Percentiles rank a stretch among this genome's conserved stretches.
Evolutionary conservation across 2,113 vertebrate species (phyloP).

Genomic region (Meleagris gallopavo): DNA sequence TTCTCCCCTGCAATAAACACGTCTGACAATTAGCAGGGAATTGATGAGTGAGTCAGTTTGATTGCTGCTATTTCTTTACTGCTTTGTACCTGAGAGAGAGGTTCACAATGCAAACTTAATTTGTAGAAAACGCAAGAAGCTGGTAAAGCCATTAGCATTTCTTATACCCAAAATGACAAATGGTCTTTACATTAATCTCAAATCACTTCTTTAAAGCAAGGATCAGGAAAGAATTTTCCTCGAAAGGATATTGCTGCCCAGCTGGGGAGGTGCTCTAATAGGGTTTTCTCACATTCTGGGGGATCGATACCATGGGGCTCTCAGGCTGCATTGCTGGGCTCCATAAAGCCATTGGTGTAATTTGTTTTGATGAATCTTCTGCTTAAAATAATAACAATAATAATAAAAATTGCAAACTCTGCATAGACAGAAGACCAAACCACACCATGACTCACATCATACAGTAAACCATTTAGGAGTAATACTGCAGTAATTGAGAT

Average conservation of each 20-base stretch:
- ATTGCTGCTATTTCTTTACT: not conserved
- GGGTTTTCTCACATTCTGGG: conserved; percentile 27
- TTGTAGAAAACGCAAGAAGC: conserved; percentile 10
- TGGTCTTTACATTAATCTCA: conserved; percentile 66
- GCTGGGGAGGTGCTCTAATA: not conserved
- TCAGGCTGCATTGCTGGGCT: not conserved
- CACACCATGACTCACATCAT: conserved; percentile 25
- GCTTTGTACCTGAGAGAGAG: not conserved
- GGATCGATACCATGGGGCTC: not conserved
- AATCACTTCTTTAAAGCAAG: conserved; percentile 52
- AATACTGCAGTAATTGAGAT: not conserved
- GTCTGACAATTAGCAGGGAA: conserved; percentile 62
- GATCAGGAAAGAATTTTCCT: conserved; percentile 64
- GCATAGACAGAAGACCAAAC: conserved; percentile 22
- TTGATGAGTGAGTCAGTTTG: conserved; percentile 6
- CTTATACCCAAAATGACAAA: conserved; percentile 59
- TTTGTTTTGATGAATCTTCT: not conserved
- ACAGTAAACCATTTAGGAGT: conserved; percentile 21
- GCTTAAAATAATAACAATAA: not conserved
- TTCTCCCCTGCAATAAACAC: conserved; percentile 52
- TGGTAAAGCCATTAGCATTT: conserved; percentile 60
- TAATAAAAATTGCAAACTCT: not conserved
- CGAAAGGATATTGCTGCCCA: conserved; percentile 27
- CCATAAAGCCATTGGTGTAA: not conserved
- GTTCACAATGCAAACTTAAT: not conserved